Conservation (phyloP, 1,140 invertebrate species). For the Neelides sp. region DNA sequence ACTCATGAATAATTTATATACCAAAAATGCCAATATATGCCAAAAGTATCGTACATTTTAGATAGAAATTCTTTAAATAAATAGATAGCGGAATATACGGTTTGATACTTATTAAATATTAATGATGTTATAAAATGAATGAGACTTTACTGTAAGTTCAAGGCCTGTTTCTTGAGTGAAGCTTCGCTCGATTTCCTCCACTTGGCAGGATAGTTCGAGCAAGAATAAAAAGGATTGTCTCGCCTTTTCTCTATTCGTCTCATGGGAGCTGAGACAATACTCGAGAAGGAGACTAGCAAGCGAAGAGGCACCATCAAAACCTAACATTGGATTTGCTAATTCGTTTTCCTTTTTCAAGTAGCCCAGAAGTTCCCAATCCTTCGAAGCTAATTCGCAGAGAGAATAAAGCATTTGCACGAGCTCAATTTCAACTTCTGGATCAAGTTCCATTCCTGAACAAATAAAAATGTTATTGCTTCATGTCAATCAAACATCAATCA, state of each 20-base stretch:
- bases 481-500: too few relatives aligned
- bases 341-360: constrained; percentile 11
- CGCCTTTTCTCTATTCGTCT: constrained; percentile 16
- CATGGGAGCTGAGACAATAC: constrained; percentile 20
- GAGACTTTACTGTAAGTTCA: constrained; percentile 21
- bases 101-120: too few relatives aligned
- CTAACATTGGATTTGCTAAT: background rate
- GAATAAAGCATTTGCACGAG: constrained; percentile 24
- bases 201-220: constrained; percentile 21
- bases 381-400: constrained; percentile 22
- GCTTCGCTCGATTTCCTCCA: constrained; percentile 20
- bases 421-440: constrained; percentile 21
- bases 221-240: constrained; percentile 25
- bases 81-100: background rate
- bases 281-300: constrained; percentile 27
- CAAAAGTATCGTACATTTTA: background rate
- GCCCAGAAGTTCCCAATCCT: constrained; percentile 26
- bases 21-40: background rate
- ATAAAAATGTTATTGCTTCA: too few relatives aligned
- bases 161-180: constrained; percentile 21
- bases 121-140: background rate
- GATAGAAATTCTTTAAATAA: background rate
- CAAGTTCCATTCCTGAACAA: constrained; percentile 21
- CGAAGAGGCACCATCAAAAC: constrained; percentile 24
- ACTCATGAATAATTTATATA: background rate